Evolutionary conservation across 2,113 vertebrate species (phyloP).

Genomic region (Noturus placidus): DNA sequence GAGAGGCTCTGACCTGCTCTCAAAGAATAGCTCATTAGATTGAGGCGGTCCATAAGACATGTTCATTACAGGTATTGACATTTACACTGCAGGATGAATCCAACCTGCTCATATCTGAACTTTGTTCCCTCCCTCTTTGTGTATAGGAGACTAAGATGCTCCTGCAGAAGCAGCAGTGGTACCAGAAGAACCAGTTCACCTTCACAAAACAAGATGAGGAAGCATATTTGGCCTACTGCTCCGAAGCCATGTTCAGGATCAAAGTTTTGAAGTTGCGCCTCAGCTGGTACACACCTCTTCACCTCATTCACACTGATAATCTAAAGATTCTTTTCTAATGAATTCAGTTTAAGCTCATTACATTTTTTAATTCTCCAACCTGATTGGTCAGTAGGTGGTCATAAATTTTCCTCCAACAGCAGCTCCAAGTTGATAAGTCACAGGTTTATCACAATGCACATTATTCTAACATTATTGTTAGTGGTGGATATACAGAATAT

Average conservation of each 20-base stretch:
- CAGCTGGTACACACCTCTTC: slow-evolving; percentile 61
- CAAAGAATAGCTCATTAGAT: not conserved
- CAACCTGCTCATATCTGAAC: not conserved
- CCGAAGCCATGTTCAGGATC: slow-evolving; percentile 73
- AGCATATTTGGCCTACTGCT: slow-evolving; percentile 65
- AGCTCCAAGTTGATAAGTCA: not conserved
- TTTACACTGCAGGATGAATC: not conserved
- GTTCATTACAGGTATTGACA: not conserved
- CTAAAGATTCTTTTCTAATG: not conserved
- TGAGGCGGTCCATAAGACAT: not conserved
- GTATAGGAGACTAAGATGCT: slow-evolving; percentile 74
- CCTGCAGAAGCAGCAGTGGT: slow-evolving; percentile 75
- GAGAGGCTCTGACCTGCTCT: not conserved
- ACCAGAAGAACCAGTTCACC: slow-evolving; percentile 69
- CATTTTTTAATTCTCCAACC: not conserved
- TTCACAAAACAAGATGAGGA: slow-evolving; percentile 65
- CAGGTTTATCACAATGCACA: not conserved
- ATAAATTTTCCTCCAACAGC: not conserved
- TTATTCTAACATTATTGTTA: not conserved
- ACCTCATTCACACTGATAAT: not conserved
- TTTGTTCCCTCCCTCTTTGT: not conserved
- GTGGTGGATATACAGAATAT: not conserved
- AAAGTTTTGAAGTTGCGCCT: slow-evolving; percentile 68
- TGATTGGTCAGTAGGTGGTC: not conserved
- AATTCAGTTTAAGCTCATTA: not conserved